Evolutionary conservation across 2,113 vertebrate genomes (phyloP), one percentile per base, ranked within the genome.

Genomic region (Calonectris borealis): DNA sequence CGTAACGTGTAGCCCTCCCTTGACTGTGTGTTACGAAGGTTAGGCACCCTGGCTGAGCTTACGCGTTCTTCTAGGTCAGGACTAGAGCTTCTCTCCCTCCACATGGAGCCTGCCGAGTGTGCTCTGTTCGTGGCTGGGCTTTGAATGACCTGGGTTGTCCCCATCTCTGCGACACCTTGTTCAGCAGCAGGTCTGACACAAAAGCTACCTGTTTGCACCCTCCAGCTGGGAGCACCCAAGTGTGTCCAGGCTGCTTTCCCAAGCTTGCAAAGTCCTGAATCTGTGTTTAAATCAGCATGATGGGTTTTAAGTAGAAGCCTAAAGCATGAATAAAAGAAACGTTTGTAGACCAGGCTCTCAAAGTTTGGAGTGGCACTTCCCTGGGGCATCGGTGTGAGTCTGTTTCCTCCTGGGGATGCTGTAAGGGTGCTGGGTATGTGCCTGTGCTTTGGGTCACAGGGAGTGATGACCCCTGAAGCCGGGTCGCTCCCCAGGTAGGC

Each of bases 1-100:
- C 22, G 1, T 4, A 57, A 32, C 0, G 0, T 3, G 27, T 6
- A 51, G 7, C 22, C 8, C 22, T 66, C 61, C 46, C 61, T 55
- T 42, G n/a, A 82, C 32, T 44, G 51, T 21, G 26, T 49, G 38
- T 46, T 55, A 49, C n/a, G 77, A 57, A 86, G 54, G 71, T 17
- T 6, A 65, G 54, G 71, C 44, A 54, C 4, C 54, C 80, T 40
- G 64, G 54, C 83, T 72, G 92, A 85, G 62, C 66, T 86, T 57
- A 76, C 18, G 16, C 0, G 0, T 24, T 76, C 62, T 36, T 72
- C 68, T 61, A 68, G 32, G 19, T 73, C 73, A 62, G 48, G 52
- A 27, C 62, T 44, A 32, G 48, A 77, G 85, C 46, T 68, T 60
- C 83, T 73, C 40, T 61, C 34, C 29, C n/a, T 25, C 38, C 13